These are phyloP conservation scores for Drosophila falleni DNA, from an alignment of 2,888 invertebrate species.

Conservation along the genomic window DNA sequence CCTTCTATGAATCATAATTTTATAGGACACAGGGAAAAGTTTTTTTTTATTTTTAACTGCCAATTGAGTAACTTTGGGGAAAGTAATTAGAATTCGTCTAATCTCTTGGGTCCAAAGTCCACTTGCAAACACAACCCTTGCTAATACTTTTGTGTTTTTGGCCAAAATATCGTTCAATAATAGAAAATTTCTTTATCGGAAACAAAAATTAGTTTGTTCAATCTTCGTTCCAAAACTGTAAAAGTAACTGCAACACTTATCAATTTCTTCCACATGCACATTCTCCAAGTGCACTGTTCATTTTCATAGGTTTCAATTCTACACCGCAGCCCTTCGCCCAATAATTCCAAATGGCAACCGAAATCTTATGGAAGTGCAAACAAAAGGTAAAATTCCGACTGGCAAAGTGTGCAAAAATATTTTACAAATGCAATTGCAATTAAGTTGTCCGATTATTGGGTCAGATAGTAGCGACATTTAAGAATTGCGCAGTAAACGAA, in stretches of 20 bases:
- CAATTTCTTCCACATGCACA: not conserved
- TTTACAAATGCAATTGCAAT: slow-evolving; percentile 74
- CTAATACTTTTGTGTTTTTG: not conserved
- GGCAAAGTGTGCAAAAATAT: slow-evolving; percentile 50
- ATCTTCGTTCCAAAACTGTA: not conserved
- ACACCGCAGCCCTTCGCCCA: not conserved
- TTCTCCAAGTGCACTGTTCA: slow-evolving; percentile 12
- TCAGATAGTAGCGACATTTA: slow-evolving; percentile 74
- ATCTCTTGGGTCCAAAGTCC: not conserved
- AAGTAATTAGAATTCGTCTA: not conserved
- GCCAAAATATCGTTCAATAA: not conserved
- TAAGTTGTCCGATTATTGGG: slow-evolving; percentile 81
- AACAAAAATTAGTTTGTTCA: slow-evolving; percentile 1
- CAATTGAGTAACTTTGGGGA: not conserved
- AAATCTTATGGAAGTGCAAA: slow-evolving; percentile 16
- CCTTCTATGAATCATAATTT: no score
- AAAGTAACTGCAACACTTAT: slow-evolving; percentile 3
- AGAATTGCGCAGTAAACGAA: slow-evolving; percentile 60
- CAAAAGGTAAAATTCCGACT: slow-evolving; percentile 29
- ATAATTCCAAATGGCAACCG: not conserved
- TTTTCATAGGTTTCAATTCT: slow-evolving; percentile 18
- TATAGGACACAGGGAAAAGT: no score
- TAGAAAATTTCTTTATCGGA: slow-evolving; percentile 1
- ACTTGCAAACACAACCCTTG: not conserved
- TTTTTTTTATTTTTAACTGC: no score